Evolutionary conservation across 2,797 vertebrate genomes (phyloP), one percentile per base, ranked within the genome.

Genomic region (Prionace glauca): DNA sequence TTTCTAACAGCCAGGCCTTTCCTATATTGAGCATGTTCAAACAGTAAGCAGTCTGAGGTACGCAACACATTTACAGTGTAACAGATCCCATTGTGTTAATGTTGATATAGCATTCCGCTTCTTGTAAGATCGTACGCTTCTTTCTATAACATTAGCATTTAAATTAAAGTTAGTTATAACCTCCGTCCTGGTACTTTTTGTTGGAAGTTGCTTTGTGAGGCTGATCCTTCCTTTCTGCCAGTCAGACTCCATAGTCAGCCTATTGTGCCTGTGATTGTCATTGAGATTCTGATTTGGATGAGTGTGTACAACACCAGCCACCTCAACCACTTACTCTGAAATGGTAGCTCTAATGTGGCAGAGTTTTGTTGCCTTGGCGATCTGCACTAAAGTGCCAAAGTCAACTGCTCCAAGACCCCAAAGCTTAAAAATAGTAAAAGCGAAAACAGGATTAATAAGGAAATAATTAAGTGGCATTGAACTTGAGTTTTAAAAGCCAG

Each of bases 91-190:
- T 69, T 92, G 65, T 92, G 41, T 92, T 24, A 69, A 36, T 41
- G 7, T 69, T 69, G 0, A 69, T n/a, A 24, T 12, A 41, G 18
- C 90, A 20, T 92, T 69, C 36, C 10, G 62, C 10, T 41, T 92
- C 62, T 41, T n/a, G 41, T 41, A 41, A 41, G 90, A 92, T 69
- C 41, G 65, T 22, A 12, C 12, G 65, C 65, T 41, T 12, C 9
- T 92, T 69, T 92, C 0, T 36, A 69, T 69, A 92, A 69, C n/a
- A 92, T 92, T 41, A 92, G n/a, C 65, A 92, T 69, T 92, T 92
- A 69, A 92, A 92, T 41, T 69, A 69, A 69, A 69, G 65, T 69
- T 69, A 8, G 69, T 92, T 24, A 20, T 67, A 41, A 65, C 9
- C 65, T n/a, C 22, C n/a, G 62, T 65, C 36, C n/a, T 41, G 56